Evolutionary conservation across 2,113 vertebrate species (phyloP), one percentile per base, ranked within the genome.

Genomic region (Equus quagga): DNA sequence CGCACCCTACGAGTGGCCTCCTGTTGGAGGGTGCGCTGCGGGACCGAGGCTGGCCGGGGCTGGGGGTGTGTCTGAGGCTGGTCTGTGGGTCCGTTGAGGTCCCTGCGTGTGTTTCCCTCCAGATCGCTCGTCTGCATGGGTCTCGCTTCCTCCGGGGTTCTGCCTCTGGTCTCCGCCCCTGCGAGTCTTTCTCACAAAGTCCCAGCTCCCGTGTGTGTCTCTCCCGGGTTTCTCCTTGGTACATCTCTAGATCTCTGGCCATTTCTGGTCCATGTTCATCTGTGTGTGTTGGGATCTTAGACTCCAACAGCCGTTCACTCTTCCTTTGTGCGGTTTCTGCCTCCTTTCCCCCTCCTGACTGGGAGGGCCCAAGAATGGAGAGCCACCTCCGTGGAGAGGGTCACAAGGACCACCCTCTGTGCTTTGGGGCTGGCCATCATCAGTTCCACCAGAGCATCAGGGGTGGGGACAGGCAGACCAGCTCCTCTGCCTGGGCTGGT

Each of bases 61-160:
- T 11, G 96, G 94, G 92, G 91, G 91, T 94, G 98, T 98, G 97
- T 96, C 96, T 85, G 79, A 69, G 58, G 70, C 89, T n/a, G 80
- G 23, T 88, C 41, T 19, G 46, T 19, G 94, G 51, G 9, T 72
- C 56, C 28, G 14, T 10, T 10, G 91, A 87, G 89, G 46, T 91
- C 89, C 78, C 76, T 69, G 72, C 41, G 56, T 46, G 58, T 19
- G 67, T 75, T 92, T 91, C 69, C 82, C 87, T 89, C 72, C 13
- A 44, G 75, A 62, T 49, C 15, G 8, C 89, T 78, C 69, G 51
- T 62, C 17, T n/a, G 92, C 82, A 24, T 24, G 96, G 86, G 79
- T 88, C 70, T 91, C 62, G 65, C 51, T n/a, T 33, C 41, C 65
- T 76, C 78, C 3, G 80, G 87, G 75, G 31, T 28, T 60, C 54